A percentile compares a stretch with the other conserved stretches of the same genome.
phyloP scores from a whole-genome alignment of 2,888 invertebrate genomes.

The Oscheius sp. region DNA sequence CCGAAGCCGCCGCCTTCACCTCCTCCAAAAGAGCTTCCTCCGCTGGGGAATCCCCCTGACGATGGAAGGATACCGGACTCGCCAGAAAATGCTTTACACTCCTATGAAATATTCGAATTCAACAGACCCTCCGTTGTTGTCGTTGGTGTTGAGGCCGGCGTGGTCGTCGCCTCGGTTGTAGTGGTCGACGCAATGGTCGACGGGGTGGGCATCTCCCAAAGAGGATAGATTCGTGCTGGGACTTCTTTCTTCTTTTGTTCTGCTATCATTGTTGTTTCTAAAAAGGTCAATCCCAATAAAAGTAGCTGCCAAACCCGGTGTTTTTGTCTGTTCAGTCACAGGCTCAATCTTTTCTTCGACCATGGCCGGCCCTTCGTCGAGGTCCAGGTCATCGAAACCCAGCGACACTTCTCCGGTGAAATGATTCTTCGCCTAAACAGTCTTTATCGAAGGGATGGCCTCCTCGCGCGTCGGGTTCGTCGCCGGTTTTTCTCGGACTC shows the following conservation, averaged over 20 bases:
- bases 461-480: slow-evolving; percentile 18
- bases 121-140: slow-evolving; percentile 15
- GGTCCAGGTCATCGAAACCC: slow-evolving; percentile 26
- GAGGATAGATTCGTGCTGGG: background rate
- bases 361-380: background rate
- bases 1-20: slow-evolving; percentile 20
- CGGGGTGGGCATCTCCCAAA: slow-evolving; percentile 2
- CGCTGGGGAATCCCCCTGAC: background rate
- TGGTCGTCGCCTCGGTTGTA: background rate
- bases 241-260: background rate
- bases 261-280: no score
- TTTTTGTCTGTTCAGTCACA: background rate
- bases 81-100: background rate
- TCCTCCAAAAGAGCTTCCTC: background rate
- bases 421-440: slow-evolving; percentile 27
- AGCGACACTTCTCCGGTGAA: slow-evolving; percentile 33
- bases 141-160: background rate
- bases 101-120: background rate
- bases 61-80: slow-evolving; percentile 25
- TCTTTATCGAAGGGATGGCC: background rate
- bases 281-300: no score
- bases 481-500: slow-evolving; percentile 19
- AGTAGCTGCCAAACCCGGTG: background rate
- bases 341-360: background rate
- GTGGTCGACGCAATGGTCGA: background rate